Conservation (phyloP, 2,888 invertebrate genomes). For the Horisme vitalbata region DNA sequence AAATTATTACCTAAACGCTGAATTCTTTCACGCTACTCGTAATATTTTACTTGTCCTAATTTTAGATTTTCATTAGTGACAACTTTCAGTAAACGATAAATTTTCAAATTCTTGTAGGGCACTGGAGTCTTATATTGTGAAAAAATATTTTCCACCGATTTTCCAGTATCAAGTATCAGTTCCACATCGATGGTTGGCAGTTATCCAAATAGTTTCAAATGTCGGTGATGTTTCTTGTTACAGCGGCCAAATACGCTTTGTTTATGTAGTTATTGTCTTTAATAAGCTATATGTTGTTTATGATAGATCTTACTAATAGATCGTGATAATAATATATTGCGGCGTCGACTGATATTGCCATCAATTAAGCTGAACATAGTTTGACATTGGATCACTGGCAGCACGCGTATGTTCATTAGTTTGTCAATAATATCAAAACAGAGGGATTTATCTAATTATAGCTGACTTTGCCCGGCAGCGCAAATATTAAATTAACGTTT, state of each 20-base stretch:
- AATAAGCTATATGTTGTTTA: slow-evolving; percentile 20
- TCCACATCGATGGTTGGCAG: slow-evolving; percentile 58
- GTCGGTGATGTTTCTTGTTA: slow-evolving; percentile 51
- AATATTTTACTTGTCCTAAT: slow-evolving; percentile 36
- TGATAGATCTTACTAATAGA: slow-evolving; percentile 5
- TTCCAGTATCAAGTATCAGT: slow-evolving; percentile 67
- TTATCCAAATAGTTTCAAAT: slow-evolving; percentile 64
- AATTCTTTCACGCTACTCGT: slow-evolving; percentile 36
- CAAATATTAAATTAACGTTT: slow-evolving; percentile 14
- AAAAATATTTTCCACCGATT: slow-evolving; percentile 32
- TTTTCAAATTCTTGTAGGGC: background rate
- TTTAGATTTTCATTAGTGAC: slow-evolving; percentile 17
- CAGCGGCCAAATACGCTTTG: slow-evolving; percentile 59
- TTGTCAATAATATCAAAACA: slow-evolving; percentile 17
- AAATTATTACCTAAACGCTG: slow-evolving; percentile 45
- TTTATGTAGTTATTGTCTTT: slow-evolving; percentile 31
- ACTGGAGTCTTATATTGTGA: slow-evolving; percentile 4
- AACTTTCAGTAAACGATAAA: background rate
- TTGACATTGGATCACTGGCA: slow-evolving; percentile 1
- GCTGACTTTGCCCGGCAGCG: slow-evolving; percentile 6
- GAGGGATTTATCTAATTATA: slow-evolving; percentile 25
- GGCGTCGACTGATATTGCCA: background rate
- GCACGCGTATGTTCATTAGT: slow-evolving; percentile 10
- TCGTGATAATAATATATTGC: slow-evolving; percentile 3
- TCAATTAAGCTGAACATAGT: slow-evolving; percentile 7